Evolutionary conservation across 2,888 invertebrate genomes (phyloP), one percentile per base, ranked within the genome.

Genomic region (Tenthredo livida): DNA sequence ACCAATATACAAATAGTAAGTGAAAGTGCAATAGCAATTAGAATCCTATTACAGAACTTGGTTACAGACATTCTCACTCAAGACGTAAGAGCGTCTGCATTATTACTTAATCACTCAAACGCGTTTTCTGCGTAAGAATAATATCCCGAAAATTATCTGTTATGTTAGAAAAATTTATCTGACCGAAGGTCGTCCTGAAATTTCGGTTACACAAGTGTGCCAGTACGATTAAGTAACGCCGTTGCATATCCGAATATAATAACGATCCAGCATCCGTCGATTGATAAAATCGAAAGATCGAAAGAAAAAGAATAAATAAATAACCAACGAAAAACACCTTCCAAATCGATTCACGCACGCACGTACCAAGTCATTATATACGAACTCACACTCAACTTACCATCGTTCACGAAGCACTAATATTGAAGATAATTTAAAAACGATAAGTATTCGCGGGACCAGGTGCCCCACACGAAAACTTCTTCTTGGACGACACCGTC

Each of bases 401-500:
- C 83, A 83, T 83, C 25, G 50, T 15, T 83, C 67, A 67, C 67
- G 83, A 2, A 21, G 67, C 83, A 83, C 83, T 83, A 47, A 67
- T 67, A 65, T 47, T 58, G 47, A 29, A 43, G 43, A 83, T 70
- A n/a, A 54, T 37, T 21, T 40, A 67, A 83, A 83, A 65, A 83
- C 47, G 54, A 43, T 25, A 70, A 65, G 83, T 70, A 83, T 65
- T 91, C 91, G 87, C 88, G 91, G 90, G 90, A 90, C 86, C 89
- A 87, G 87, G 87, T 88, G 89, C 89, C 90, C 91, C 90, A 90
- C 86, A 89, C 88, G 87, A 89, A 85, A 90, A 91, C 91, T 91
- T 91, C 89, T 90, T 88, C 89, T 86, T 88, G 87, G 88, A 88
- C 85, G 87, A 88, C 85, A 88, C 89, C 90, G 90, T 90, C 89